Evolutionary conservation across 2,888 invertebrate genomes (phyloP).

Genomic region (Coleophora deauratella): DNA sequence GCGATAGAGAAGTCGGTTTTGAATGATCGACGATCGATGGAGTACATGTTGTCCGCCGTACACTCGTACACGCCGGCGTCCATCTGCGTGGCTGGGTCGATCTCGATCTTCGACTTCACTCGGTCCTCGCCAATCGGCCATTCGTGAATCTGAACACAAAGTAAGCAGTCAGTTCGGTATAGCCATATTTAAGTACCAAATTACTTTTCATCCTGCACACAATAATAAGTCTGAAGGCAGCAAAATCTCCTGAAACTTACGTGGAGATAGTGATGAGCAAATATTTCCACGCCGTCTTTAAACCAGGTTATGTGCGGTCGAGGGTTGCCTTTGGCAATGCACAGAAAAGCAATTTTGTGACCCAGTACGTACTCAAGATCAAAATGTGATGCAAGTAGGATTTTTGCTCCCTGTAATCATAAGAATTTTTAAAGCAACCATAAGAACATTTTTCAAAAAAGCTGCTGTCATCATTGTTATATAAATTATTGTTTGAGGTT

Average conservation of each 20-base stretch:
- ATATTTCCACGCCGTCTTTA: constrained; percentile 95
- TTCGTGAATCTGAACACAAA: constrained; percentile 90
- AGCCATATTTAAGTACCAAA: too few species aligned
- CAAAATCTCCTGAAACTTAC: constrained; percentile 65
- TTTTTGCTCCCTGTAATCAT: constrained; percentile 86
- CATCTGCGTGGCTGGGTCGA: constrained; percentile 96
- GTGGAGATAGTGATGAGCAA: constrained; percentile 90
- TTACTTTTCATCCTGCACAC: too few species aligned
- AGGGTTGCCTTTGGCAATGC: constrained; percentile 92
- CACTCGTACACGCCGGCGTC: constrained; percentile 97
- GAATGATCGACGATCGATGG: constrained; percentile 91
- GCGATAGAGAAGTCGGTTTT: constrained; percentile 95
- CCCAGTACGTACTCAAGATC: constrained; percentile 95
- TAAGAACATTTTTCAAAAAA: not conserved
- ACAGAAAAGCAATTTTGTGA: constrained; percentile 94
- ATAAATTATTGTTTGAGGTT: not conserved
- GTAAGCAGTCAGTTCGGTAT: too few species aligned
- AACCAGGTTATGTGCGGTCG: constrained; percentile 96
- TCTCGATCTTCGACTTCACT: constrained; percentile 94
- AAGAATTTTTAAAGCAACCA: not conserved
- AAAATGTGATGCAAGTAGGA: constrained; percentile 90
- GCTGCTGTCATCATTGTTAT: not conserved
- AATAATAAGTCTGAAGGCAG: too few species aligned
- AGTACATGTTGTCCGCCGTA: constrained; percentile 95
- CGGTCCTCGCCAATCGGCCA: constrained; percentile 88